phyloP scores from a whole-genome alignment of 64 coral and sea anemone species.

The Astreopora myriophthalma region DNA sequence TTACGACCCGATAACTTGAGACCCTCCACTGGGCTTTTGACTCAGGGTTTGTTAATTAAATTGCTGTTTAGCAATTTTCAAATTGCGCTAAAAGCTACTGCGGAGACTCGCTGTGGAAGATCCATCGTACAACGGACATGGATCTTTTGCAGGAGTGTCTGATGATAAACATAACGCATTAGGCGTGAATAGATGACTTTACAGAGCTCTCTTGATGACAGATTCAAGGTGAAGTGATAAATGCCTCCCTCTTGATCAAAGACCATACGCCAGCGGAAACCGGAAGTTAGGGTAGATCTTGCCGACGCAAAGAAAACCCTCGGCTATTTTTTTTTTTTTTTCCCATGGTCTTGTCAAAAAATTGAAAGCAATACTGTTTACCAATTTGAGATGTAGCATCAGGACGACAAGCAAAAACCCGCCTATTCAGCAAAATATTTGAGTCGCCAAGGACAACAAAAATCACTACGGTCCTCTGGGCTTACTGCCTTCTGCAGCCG shows the following conservation, averaged over 20 bases:
- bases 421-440: too few relatives aligned
- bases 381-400: too few relatives aligned
- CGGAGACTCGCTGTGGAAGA: neutral
- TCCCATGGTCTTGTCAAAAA: too few relatives aligned
- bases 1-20: neutral
- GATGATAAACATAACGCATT: neutral
- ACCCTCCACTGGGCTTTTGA: conserved; percentile 29
- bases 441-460: too few relatives aligned
- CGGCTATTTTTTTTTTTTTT: too few relatives aligned
- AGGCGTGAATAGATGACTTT: conserved; percentile 20
- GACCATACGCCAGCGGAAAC: neutral
- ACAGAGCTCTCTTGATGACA: conserved; percentile 10
- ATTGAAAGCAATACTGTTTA: too few relatives aligned
- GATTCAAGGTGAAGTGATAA: conserved; percentile 58
- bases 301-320: neutral
- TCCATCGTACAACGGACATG: neutral
- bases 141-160: neutral
- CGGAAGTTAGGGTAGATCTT: neutral
- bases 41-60: conserved; percentile 21
- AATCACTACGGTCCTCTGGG: too few relatives aligned
- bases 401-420: too few relatives aligned
- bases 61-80: conserved; percentile 22
- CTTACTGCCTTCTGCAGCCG: too few relatives aligned
- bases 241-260: conserved; percentile 14
- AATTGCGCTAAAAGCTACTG: neutral